phyloP scores from a whole-genome alignment of 2,888 invertebrate genomes.

The Stictocephala bisonia region DNA sequence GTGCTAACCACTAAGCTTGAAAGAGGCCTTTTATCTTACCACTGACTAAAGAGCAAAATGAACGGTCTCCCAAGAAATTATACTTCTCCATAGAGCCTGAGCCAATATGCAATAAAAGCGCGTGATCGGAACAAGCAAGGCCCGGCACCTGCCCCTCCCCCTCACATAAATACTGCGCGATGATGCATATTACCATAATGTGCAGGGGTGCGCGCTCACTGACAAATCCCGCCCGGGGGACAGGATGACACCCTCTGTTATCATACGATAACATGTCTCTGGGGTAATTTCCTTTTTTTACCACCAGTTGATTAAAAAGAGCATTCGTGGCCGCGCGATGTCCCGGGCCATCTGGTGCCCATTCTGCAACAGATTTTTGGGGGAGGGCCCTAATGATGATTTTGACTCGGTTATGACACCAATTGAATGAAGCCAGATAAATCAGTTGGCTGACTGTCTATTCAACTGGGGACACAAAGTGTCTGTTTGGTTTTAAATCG shows the following conservation, averaged over 20 bases:
- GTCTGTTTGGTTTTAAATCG: too few species aligned
- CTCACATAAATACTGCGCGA: constrained; percentile 22
- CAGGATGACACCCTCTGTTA: constrained; percentile 6
- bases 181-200: constrained; percentile 30
- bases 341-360: constrained; percentile 26
- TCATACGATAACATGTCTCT: constrained; percentile 14
- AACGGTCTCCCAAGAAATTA: too few species aligned
- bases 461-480: too few species aligned
- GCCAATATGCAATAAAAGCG: constrained; percentile 38
- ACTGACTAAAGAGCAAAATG: too few species aligned
- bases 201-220: too few species aligned
- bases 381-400: background rate
- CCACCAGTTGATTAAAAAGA: constrained; percentile 35
- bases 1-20: too few species aligned
- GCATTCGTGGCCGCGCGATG: background rate
- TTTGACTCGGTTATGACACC: background rate
- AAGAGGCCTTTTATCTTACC: too few species aligned
- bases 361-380: constrained; percentile 26
- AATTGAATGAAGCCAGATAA: too few species aligned
- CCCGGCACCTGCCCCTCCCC: constrained; percentile 6
- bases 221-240: constrained; percentile 32
- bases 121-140: too few species aligned
- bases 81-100: too few species aligned
- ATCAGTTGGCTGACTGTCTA: too few species aligned
- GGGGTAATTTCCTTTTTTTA: constrained; percentile 17